Evolutionary conservation across 2,888 invertebrate genomes (phyloP).

Genomic region (Diachrysia chrysitis): DNA sequence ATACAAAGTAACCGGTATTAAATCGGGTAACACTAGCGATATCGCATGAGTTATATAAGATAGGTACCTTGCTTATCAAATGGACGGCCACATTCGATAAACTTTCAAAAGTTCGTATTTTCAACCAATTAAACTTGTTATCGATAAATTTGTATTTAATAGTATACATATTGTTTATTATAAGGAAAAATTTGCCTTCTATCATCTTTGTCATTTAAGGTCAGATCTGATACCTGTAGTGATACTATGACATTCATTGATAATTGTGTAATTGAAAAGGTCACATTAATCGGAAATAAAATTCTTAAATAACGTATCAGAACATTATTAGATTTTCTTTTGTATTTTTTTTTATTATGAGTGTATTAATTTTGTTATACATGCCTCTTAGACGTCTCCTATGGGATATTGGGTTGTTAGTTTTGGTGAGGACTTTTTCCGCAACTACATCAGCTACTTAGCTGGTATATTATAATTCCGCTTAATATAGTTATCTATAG

Average conservation of each 20-base stretch:
- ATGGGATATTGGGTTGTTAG: too few species aligned
- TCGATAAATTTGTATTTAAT: slow-evolving; percentile 27
- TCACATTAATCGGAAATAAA: slow-evolving; percentile 72
- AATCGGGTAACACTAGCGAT: slow-evolving; percentile 36
- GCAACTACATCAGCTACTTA: too few species aligned
- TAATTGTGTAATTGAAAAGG: slow-evolving; percentile 54
- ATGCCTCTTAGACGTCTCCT: too few species aligned
- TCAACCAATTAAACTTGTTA: slow-evolving; percentile 43
- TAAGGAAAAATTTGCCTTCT: slow-evolving; percentile 25
- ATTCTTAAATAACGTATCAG: slow-evolving; percentile 68
- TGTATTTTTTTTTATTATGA: too few species aligned
- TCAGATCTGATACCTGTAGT: slow-evolving; percentile 52
- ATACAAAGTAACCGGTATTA: slow-evolving; percentile 35
- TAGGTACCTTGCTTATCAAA: slow-evolving; percentile 44
- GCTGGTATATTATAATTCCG: too few species aligned
- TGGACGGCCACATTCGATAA: slow-evolving; percentile 42
- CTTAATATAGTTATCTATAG: too few species aligned
- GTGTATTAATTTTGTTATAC: too few species aligned
- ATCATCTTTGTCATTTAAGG: slow-evolving; percentile 54
- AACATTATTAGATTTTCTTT: slow-evolving; percentile 78
- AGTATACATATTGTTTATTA: slow-evolving; percentile 31
- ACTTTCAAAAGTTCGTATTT: slow-evolving; percentile 45
- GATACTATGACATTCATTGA: slow-evolving; percentile 53
- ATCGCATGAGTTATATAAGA: slow-evolving; percentile 38
- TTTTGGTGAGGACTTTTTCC: too few species aligned